Conservation (phyloP, 2,888 invertebrate genomes). For the Plagodis pulveraria region DNA sequence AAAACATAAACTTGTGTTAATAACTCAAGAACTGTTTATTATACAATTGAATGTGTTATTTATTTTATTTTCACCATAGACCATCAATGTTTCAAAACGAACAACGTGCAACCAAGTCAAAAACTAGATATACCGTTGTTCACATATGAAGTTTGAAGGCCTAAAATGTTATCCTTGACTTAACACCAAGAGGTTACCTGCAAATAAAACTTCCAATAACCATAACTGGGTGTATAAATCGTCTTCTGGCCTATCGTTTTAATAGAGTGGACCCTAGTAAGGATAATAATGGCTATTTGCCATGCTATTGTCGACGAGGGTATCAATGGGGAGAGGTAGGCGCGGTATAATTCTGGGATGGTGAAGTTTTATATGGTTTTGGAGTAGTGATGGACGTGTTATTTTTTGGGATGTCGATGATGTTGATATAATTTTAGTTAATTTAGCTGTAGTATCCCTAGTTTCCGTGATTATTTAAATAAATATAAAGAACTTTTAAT, state of each 20-base stretch:
- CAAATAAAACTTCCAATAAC: slow-evolving; percentile 29
- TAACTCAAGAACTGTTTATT: no score
- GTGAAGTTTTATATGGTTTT: slow-evolving; percentile 57
- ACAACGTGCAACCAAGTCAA: no score
- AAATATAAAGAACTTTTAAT: no score
- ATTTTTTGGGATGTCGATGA: slow-evolving; percentile 3
- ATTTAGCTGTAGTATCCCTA: no score
- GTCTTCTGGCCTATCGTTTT: slow-evolving; percentile 59
- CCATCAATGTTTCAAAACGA: no score
- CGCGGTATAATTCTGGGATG: slow-evolving; percentile 70
- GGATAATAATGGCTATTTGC: slow-evolving; percentile 80
- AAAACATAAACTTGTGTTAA: no score
- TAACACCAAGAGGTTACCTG: slow-evolving; percentile 28
- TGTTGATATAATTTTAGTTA: neutral
- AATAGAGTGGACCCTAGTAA: slow-evolving; percentile 63
- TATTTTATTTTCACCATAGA: no score
- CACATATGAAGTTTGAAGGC: no score
- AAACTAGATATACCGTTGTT: no score
- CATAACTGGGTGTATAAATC: slow-evolving; percentile 30
- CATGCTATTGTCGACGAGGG: slow-evolving; percentile 76
- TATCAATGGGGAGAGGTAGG: slow-evolving; percentile 78
- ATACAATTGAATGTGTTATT: no score
- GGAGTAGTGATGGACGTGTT: slow-evolving; percentile 52
- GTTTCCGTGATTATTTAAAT: no score
- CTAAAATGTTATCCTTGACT: neutral